These are phyloP conservation scores for Saccostrea cuccullata DNA, from an alignment of 1,140 invertebrate genomes.

Conservation along the genomic window DNA sequence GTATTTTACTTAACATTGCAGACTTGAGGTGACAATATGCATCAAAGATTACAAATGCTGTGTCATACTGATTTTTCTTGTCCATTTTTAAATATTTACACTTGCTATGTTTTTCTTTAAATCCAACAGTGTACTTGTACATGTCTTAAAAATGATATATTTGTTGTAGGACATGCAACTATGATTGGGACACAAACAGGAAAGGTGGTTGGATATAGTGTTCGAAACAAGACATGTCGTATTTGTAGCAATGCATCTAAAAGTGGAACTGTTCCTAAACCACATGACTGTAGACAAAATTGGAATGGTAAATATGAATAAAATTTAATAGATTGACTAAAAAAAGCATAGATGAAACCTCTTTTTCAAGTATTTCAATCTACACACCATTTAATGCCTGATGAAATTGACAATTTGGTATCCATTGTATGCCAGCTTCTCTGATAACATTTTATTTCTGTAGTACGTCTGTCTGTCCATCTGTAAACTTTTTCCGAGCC, in stretches of 20 bases:
- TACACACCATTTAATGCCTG: too few species aligned
- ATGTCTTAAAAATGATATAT: background rate
- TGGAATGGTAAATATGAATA: background rate
- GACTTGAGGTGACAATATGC: too few species aligned
- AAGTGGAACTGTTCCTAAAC: background rate
- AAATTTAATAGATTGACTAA: background rate
- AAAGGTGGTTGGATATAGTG: conserved; percentile 6
- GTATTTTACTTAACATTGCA: too few species aligned
- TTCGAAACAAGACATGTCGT: background rate
- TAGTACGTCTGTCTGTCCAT: background rate
- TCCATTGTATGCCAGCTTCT: background rate
- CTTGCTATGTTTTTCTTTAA: too few species aligned
- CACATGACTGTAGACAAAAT: conserved; percentile 35
- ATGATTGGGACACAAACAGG: conserved; percentile 16
- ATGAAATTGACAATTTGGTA: background rate
- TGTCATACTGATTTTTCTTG: too few species aligned
- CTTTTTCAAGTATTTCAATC: background rate
- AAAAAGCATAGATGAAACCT: background rate
- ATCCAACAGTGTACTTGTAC: too few species aligned
- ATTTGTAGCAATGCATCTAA: background rate
- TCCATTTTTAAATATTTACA: too few species aligned
- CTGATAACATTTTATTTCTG: background rate
- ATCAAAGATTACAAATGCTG: too few species aligned
- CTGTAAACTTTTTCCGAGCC: background rate
- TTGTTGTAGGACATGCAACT: conserved; percentile 24